Evolutionary conservation across 2,797 vertebrate species (phyloP).

Genomic region (Clarias fuscus): DNA sequence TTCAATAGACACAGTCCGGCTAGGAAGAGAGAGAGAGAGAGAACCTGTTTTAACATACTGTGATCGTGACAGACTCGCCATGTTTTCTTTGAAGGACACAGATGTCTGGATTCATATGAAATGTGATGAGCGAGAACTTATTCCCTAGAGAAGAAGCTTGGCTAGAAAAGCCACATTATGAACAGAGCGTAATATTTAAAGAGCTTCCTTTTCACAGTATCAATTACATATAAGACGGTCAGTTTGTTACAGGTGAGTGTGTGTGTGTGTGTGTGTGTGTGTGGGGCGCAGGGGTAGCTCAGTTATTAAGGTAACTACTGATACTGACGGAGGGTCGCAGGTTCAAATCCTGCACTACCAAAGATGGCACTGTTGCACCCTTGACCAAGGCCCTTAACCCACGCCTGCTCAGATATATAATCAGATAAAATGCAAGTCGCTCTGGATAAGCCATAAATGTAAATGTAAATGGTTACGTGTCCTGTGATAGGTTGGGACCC

Average conservation of each 20-base stretch:
- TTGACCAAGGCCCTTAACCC: no score
- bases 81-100: not conserved
- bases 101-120: no score
- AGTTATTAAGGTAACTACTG: no score
- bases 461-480: no score
- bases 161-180: not conserved
- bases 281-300: no score
- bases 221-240: conserved; percentile 1
- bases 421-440: no score
- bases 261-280: not conserved
- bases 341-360: no score
- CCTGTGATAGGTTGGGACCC: no score
- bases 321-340: no score
- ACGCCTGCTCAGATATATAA: no score
- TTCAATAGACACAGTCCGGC: conserved; percentile 30
- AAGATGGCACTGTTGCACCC: no score
- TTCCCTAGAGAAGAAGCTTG: not conserved
- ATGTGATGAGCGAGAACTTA: not conserved
- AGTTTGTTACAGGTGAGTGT: not conserved
- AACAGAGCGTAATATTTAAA: not conserved
- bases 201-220: conserved; percentile 39
- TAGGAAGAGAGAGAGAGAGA: not conserved
- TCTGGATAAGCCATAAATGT: no score
- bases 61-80: not conserved
- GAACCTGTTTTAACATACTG: not conserved